Conservation (phyloP, 2,113 vertebrate genomes). For the Oncorhynchus masou region DNA sequence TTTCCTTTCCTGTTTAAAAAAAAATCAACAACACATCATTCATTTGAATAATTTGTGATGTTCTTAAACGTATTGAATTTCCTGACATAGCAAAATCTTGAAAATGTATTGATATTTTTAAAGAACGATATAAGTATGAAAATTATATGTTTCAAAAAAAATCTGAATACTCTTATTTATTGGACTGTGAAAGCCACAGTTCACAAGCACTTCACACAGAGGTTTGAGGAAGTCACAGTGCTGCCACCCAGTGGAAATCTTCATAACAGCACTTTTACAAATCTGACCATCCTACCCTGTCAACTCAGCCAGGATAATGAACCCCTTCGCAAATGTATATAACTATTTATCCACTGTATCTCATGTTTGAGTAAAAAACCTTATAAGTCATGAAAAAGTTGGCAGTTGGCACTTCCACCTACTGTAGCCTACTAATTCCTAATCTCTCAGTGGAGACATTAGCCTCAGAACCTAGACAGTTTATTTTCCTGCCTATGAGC, state of each 20-base stretch:
- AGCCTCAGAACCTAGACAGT: slow-evolving; percentile 49
- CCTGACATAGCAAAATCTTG: too few species aligned
- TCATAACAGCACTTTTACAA: slow-evolving; percentile 42
- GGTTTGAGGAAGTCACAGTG: slow-evolving; percentile 69
- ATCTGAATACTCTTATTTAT: too few species aligned
- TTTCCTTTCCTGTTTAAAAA: not conserved
- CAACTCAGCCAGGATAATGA: not conserved
- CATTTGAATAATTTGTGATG: too few species aligned
- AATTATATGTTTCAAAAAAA: too few species aligned
- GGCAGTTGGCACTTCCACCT: slow-evolving; percentile 24
- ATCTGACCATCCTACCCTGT: not conserved
- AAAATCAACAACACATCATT: not conserved
- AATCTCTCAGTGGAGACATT: slow-evolving; percentile 39
- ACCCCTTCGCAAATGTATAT: not conserved
- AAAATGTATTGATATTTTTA: too few species aligned
- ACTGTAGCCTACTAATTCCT: slow-evolving; percentile 35
- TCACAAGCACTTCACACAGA: not conserved
- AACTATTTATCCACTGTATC: not conserved
- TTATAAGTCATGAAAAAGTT: not conserved
- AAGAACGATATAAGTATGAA: too few species aligned
- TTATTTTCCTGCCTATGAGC: slow-evolving; percentile 70
- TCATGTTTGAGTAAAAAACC: not conserved
- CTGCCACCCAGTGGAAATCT: slow-evolving; percentile 86
- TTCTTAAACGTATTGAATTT: too few species aligned
- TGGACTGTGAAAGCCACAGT: not conserved